Base-by-base conservation (phyloP, 1,140 invertebrate species). In the Marisa cornuarietis region DNA sequence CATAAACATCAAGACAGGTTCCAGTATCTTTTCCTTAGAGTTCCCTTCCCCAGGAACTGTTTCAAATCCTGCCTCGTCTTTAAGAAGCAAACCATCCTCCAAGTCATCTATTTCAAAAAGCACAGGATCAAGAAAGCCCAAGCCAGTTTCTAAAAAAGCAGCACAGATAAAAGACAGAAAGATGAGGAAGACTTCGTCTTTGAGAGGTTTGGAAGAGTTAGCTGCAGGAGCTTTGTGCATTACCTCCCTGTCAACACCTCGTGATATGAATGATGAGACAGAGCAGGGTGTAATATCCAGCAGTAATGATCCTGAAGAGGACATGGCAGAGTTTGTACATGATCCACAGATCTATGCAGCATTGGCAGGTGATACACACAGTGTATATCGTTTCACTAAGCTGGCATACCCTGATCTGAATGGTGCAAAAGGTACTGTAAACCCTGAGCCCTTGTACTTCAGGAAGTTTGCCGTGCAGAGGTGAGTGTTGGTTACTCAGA, bases 381-480 rank as follows among this genome's bases (percentile, higher is more conserved):
- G 88, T 80, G 87, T 89, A 20, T 88, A 84, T 51, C 83, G 83
- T 20, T 90, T 91, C 83, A 84, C 87, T 79, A 90, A 90, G 77
- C n/a, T 90, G 22, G 88, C 88, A 5, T 91, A 88, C 81, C 90
- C 90, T 54, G 90, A 91, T 73, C 72, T 90, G n/a, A 72, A 86
- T 74, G 88, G 89, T n/a, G 83, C 83, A 26, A 84, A 81, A 76
- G 82, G 86, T 31, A 68, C 79, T 13, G 81, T 76, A 20, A 82
- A 82, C 31, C 80, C 80, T 51, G 90, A 91, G 76, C 76, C 82
- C 14, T 80, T 90, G n/a, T 87, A 84, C 75, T 81, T 86, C 42
- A 85, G 87, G 77, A 90, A 89, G 76, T 88, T 88, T 87, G 89
- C 88, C 22, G 86, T 89, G n/a, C 90, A 90, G 78, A 90, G 90